A percentile compares a stretch with the other conserved stretches of the same genome.
Conservation (phyloP, 2,888 invertebrate species). For the Netelia inedita region DNA sequence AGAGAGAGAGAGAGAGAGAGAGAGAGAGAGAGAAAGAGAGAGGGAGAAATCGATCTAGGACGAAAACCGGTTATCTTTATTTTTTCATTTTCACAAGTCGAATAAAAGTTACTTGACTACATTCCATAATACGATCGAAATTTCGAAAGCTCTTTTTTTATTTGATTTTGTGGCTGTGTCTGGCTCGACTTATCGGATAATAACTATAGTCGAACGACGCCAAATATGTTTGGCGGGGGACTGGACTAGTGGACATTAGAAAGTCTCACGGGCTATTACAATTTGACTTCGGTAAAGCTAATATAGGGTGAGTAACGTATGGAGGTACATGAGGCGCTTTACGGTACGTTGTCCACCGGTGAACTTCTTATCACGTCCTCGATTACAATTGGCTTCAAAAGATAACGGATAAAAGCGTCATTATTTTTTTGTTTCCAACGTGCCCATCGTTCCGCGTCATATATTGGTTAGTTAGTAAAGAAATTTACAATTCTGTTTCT, state of each 20-base stretch:
- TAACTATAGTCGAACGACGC: neutral
- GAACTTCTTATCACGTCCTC: conserved; percentile 24
- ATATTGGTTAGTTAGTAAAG: too few species aligned
- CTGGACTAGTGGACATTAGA: neutral
- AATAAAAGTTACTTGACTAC: conserved; percentile 17
- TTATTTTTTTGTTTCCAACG: neutral
- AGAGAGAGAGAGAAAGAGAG: neutral
- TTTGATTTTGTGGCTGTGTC: neutral
- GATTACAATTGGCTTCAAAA: neutral
- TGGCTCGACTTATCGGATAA: neutral
- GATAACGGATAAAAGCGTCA: neutral
- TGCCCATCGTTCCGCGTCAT: too few species aligned
- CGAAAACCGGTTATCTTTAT: conserved; percentile 40
- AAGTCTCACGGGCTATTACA: neutral
- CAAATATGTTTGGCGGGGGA: neutral
- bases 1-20: conserved; percentile 1
- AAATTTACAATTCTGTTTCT: too few species aligned
- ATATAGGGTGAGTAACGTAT: neutral
- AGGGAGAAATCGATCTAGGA: conserved; percentile 14
- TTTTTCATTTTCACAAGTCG: conserved; percentile 27
- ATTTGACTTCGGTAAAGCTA: neutral
- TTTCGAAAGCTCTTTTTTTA: neutral
- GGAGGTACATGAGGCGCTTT: too few species aligned
- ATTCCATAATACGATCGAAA: conserved; percentile 31
- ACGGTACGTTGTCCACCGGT: neutral